Evolutionary conservation across 2,797 vertebrate species (phyloP), one percentile per base, ranked within the genome.

Genomic region (Dendrocincla fuliginosa): DNA sequence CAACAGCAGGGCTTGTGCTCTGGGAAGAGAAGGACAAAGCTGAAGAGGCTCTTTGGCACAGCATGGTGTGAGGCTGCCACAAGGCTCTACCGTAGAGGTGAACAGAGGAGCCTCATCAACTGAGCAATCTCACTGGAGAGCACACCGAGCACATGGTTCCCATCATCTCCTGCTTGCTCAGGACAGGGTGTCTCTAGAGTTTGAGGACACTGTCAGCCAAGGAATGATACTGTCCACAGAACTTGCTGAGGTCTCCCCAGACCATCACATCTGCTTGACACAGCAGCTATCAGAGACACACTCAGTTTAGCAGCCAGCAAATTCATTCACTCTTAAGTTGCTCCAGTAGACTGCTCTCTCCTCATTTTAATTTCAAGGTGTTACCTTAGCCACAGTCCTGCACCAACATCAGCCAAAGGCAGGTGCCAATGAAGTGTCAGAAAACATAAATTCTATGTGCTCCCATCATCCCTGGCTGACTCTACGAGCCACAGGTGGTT

Each of bases 1-100:
- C 98, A 25, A 98, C 97, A 27, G 97, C 95, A 50, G 98, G 97
- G 42, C 96, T 97, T 28, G 97, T 95, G 57, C 97, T 98, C 98
- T 99, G 97, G 25, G 69, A 94, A 97, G 77, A 84, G 77, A 75
- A 92, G 41, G 56, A 90, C 90, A 93, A 88, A 64, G 60, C 13
- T 90, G 28, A 59, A 80, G 52, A 84, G 55, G 14, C 37, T 82
- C 28, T 41, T 28, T 73, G 42, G 60, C 49, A 49, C 37, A 88
- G 19, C 39, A 28, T 32, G 5, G 18, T 79, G 53, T 2, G 3
- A 87, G 42, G 89, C 79, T 78, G 33, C 61, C 79, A 87, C 3
- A 15, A 89, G 47, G n/a, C 6, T 75, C 76, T 37, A 30, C 50
- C 32, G 22, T 82, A 87, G 35, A 68, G 15, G 5, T 57, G 8